phyloP scores from a whole-genome alignment of 2,113 vertebrate genomes.

The Narcine bancroftii region DNA sequence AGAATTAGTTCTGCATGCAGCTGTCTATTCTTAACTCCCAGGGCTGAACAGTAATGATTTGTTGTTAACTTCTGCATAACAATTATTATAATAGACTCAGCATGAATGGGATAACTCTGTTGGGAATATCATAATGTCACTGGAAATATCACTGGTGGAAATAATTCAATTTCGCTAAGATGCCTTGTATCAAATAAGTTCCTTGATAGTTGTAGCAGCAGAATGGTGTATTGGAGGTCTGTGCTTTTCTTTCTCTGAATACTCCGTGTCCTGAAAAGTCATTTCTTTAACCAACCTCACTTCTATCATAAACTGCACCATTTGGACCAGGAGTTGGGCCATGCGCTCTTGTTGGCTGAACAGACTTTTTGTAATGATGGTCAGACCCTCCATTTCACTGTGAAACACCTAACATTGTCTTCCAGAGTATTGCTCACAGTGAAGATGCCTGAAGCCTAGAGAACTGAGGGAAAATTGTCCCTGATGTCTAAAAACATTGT shows the following conservation, averaged over 20 bases:
- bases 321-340: too few species aligned
- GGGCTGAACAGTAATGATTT: neutral
- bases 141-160: neutral
- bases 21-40: neutral
- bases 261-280: neutral
- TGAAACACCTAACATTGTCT: neutral
- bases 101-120: neutral
- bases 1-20: neutral
- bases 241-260: neutral
- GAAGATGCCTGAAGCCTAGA: neutral
- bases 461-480: neutral
- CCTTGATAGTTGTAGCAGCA: too few species aligned
- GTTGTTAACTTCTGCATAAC: neutral
- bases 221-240: neutral
- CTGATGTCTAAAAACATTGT: neutral
- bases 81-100: neutral
- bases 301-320: too few species aligned
- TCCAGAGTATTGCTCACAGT: neutral
- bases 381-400: neutral
- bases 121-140: neutral
- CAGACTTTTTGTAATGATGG: neutral
- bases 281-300: neutral
- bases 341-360: neutral
- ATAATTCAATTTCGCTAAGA: neutral
- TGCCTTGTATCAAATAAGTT: neutral